Base-by-base conservation (phyloP, 2,113 vertebrate genomes). In the Petaurus breviceps region DNA sequence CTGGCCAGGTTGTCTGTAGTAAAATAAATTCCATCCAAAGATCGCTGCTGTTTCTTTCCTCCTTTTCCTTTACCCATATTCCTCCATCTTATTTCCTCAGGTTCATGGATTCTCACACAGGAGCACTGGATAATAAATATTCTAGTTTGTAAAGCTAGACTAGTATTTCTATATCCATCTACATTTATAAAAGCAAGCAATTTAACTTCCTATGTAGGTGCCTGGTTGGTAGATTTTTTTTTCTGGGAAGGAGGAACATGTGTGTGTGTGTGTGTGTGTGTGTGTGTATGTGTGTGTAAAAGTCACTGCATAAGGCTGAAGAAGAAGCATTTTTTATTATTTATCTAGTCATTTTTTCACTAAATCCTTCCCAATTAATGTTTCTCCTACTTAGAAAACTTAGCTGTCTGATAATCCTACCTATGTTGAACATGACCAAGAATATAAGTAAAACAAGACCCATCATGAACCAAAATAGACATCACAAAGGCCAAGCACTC, bases 301-400 rank as follows among this genome's bases (percentile, higher is more conserved):
- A n/a, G 68, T 84, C 37, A 23, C 2, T 84, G 68, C 4, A 19
- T 23, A 84, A 84, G n/a, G 16, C n/a, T 43, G 26, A 16, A 43
- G n/a, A 84, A 1, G 49, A 92, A 90, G 6, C 92, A 55, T 52
- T 96, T 95, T 52, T 95, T 97, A 94, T 90, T 89, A 96, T 94
- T 93, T 94, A 96, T 54, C 92, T 26, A 0, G 50, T 52, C 96
- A 95, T 91, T 93, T 55, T 37, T 95, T 31, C 9, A 28, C n/a
- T 89, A 94, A 96, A 94, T 96, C 55, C 14, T 92, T 96, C 52
- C 90, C 92, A 94, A 89, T 92, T 37, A 51, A 84, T 84, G 19
- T 8, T 55, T 57, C 52, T 92, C 90, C 68, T 90, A 52, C 91
- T 52, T 53, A 51, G 77, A 57, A 22, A 43, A 49, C 53, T 96